phyloP scores from a whole-genome alignment of 2,113 vertebrate species.

The Macrotis lagotis region DNA sequence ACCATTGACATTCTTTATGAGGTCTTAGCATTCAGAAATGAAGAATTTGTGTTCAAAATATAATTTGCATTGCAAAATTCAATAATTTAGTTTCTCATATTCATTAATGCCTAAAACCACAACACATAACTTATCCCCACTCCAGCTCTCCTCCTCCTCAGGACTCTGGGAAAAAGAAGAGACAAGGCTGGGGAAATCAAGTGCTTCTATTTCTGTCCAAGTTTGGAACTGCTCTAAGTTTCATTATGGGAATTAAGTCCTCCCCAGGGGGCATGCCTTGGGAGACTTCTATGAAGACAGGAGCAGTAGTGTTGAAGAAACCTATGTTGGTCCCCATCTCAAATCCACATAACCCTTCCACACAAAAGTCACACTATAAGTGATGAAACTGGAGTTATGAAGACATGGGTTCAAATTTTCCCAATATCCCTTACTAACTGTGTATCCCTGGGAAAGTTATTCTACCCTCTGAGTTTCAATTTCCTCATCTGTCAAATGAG shows the following conservation, averaged over 20 bases:
- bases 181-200: constrained; percentile 76
- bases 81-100: constrained; percentile 88
- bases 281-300: background rate
- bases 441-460: background rate
- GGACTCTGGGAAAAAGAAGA: constrained; percentile 79
- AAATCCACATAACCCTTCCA: background rate
- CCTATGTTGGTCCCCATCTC: background rate
- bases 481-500: background rate
- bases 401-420: background rate
- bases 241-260: background rate
- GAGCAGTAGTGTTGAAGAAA: background rate
- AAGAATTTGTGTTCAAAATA: constrained; percentile 88
- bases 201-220: constrained; percentile 58
- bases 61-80: constrained; percentile 89
- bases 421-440: background rate
- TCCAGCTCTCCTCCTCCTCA: constrained; percentile 79
- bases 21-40: constrained; percentile 87
- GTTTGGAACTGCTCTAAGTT: background rate
- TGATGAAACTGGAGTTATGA: background rate
- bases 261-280: background rate
- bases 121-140: constrained; percentile 85
- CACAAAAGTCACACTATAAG: background rate
- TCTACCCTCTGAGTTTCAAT: background rate
- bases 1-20: constrained; percentile 88
- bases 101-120: constrained; percentile 87